Base-by-base conservation (phyloP, 2,797 vertebrate genomes). In the Orestias chungarensis region DNA sequence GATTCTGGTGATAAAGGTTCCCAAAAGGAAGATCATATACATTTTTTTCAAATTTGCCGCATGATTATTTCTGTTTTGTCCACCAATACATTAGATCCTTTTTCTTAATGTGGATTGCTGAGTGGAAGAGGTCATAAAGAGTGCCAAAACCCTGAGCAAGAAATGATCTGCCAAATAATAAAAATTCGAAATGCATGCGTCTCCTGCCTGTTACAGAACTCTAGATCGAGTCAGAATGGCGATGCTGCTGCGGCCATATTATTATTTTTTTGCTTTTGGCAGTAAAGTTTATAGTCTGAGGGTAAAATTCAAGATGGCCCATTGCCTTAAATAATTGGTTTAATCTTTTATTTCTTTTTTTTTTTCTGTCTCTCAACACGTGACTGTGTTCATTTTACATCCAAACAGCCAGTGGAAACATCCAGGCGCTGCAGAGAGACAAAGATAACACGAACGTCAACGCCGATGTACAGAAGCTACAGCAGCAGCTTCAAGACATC, bases 371-470 rank as follows among this genome's bases (percentile, higher is more conserved):
- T 18, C 49, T 84, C 54, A 55, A 64, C 43, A 4, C 74, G 67
- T 74, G 23, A 57, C 42, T 73, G 38, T 70, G 42, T 72, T 46
- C 15, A 43, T 50, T 44, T 18, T 64, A 12, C 65, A 15, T 40
- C 73, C 68, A 87, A 93, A 68, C 91, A 99, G 98, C 97, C 78
- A 96, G 96, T 65, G 97, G 97, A 88, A 99, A 95, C 92, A 99
- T 99, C 93, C 97, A 97, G 8, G 97, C 94, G 74, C 78, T 99
- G 86, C 97, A 99, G 87, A 95, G 98, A 72, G 98, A 99, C 93
- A 99, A 99, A 80, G 98, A 99, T 89, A 99, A 99, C 90, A 99
- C 97, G 44, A 99, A 99, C 47, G 97, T 99, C 88, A 99, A 99
- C 27, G 98, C 98, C 0, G 98, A 99, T 43, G 98, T 99, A 17